Percentiles rank a stretch among this genome's conserved stretches.
These are phyloP conservation scores for Muntiacus muntjak DNA, from an alignment of 2,113 vertebrate species.

Conservation along the genomic window DNA sequence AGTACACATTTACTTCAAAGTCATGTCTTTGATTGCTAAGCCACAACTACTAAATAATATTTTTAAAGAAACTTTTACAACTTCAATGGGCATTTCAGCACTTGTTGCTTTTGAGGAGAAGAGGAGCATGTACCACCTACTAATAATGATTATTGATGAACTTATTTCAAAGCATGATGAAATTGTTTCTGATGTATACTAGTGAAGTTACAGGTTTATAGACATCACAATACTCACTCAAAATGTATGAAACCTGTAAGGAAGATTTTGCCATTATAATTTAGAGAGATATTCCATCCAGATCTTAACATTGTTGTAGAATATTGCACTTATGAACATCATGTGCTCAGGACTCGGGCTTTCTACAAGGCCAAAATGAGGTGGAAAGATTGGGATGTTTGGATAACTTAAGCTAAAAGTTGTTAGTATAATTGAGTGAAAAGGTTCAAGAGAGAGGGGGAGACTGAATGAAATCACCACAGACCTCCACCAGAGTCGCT, in stretches of 20 bases:
- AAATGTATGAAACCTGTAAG: constrained; percentile 25
- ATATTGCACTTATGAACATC: not conserved
- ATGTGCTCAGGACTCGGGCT: not conserved
- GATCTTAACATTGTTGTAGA: not conserved
- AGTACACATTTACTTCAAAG: constrained; percentile 59
- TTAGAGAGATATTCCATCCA: not conserved
- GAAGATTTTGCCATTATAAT: not conserved
- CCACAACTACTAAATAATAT: constrained; percentile 32
- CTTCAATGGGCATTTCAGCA: constrained; percentile 36
- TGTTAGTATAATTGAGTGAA: not conserved
- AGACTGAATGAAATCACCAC: not conserved
- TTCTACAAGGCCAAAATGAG: not conserved
- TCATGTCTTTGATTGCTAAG: constrained; percentile 14
- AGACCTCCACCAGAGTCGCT: not conserved
- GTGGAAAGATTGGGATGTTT: not conserved
- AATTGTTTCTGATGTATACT: not conserved
- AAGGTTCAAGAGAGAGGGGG: not conserved
- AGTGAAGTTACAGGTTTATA: not conserved
- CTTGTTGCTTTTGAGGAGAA: constrained; percentile 8
- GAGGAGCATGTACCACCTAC: not conserved
- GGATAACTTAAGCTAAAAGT: constrained; percentile 1
- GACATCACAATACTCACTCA: not conserved
- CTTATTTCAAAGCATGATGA: not conserved
- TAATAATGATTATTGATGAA: not conserved
- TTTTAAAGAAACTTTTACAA: constrained; percentile 41